These are phyloP conservation scores for Ptycholaimellus sp. DNA, from an alignment of 2,888 invertebrate genomes.

Conservation along the genomic window DNA sequence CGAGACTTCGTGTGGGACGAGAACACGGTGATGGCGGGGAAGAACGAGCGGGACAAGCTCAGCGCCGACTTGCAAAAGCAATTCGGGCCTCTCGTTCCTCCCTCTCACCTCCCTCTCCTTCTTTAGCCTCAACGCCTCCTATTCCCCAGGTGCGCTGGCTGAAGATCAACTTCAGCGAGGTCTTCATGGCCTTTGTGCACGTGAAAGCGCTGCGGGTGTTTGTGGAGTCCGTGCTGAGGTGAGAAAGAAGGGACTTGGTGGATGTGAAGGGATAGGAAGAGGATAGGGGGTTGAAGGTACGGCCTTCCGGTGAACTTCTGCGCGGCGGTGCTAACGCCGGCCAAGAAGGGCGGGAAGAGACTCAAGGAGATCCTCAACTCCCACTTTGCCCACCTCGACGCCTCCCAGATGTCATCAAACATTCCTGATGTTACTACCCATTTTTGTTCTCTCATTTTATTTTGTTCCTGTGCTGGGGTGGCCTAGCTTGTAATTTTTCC, in stretches of 20 bases:
- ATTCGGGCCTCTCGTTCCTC: conserved; percentile 54
- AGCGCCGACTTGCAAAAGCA: conserved; percentile 86
- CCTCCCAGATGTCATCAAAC: conserved; percentile 23
- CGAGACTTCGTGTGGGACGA: conserved; percentile 94
- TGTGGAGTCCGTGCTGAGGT: conserved; percentile 94
- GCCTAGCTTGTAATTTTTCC: background rate
- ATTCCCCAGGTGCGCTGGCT: conserved; percentile 44
- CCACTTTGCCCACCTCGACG: conserved; percentile 76
- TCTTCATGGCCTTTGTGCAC: conserved; percentile 95
- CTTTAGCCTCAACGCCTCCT: too few relatives aligned
- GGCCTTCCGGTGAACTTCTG: conserved; percentile 98
- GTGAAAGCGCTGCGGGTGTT: conserved; percentile 92
- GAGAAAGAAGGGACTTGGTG: conserved; percentile 11
- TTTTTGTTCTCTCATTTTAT: background rate
- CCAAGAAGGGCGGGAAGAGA: conserved; percentile 63
- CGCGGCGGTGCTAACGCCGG: conserved; percentile 73
- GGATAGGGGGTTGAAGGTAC: conserved; percentile 59
- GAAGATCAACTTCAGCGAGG: conserved; percentile 97
- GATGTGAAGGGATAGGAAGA: background rate
- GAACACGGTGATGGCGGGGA: conserved; percentile 77
- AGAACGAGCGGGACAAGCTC: conserved; percentile 83
- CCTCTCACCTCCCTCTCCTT: conserved; percentile 26
- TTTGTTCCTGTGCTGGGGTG: background rate
- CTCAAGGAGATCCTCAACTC: conserved; percentile 61
- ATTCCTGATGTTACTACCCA: background rate